These are phyloP conservation scores for Cyaniris semiargus DNA, from an alignment of 2,888 invertebrate species.

Conservation along the genomic window DNA sequence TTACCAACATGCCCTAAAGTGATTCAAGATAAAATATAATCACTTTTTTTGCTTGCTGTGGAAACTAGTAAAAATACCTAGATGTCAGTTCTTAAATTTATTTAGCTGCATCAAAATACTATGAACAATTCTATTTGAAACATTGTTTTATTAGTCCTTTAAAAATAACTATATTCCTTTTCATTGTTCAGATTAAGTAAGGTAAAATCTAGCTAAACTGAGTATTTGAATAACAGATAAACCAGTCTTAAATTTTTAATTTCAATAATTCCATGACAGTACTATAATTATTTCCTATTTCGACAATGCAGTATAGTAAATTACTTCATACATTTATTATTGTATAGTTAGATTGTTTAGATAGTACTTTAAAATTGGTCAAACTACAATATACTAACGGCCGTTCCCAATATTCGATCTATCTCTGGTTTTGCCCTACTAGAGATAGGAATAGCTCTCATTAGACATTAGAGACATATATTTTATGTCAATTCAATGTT, in stretches of 20 bases:
- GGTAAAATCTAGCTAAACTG: conserved; percentile 5
- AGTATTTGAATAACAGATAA: neutral
- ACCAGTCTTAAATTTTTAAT: conserved; percentile 1
- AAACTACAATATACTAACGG: neutral
- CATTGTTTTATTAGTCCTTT: too few relatives aligned
- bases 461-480: too few relatives aligned
- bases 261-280: neutral
- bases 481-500: too few relatives aligned
- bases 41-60: neutral
- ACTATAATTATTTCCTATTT: neutral
- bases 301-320: neutral
- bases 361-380: neutral
- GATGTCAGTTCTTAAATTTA: too few relatives aligned
- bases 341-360: neutral
- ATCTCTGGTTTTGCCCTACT: too few relatives aligned
- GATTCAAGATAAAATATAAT: conserved; percentile 9
- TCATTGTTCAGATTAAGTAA: neutral
- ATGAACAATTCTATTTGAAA: neutral
- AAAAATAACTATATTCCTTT: neutral
- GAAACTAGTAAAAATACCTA: too few relatives aligned
- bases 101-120: neutral
- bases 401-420: too few relatives aligned
- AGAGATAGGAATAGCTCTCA: too few relatives aligned
- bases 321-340: neutral
- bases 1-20: conserved; percentile 8